Conservation (phyloP, 2,113 vertebrate species). For the Chelonoidis abingdonii region DNA sequence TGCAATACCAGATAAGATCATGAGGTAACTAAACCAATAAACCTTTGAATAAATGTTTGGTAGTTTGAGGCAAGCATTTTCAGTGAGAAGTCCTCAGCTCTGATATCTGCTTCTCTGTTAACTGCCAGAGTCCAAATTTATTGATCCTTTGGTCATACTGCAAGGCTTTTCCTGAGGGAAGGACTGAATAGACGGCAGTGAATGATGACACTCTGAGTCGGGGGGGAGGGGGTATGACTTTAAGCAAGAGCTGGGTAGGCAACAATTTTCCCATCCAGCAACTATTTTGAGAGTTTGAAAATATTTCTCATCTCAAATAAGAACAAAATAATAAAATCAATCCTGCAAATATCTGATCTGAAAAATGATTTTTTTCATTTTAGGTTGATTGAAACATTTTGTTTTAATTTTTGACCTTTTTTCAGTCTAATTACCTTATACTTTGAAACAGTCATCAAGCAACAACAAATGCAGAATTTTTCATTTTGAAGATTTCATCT, state of each 20-base stretch:
- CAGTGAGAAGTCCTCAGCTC: not conserved
- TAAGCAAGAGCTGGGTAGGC: not conserved
- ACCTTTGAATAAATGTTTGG: not conserved
- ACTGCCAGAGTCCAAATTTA: slow-evolving; percentile 24
- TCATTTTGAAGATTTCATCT: not conserved
- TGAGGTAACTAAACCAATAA: not conserved
- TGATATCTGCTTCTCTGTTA: slow-evolving; percentile 33
- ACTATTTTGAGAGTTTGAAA: not conserved
- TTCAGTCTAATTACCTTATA: not conserved
- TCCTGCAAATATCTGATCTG: not conserved
- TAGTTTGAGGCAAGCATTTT: slow-evolving; percentile 1
- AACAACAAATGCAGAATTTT: not conserved
- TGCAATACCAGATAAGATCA: not conserved
- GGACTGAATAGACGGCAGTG: not conserved
- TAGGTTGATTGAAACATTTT: too few species aligned
- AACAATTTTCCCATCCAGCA: not conserved
- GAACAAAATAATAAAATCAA: not conserved
- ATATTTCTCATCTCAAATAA: not conserved
- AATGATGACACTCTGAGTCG: accelerated
- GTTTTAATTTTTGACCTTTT: not conserved
- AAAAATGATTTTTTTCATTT: not conserved
- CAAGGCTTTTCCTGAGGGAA: slow-evolving; percentile 40
- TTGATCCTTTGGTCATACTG: slow-evolving; percentile 34
- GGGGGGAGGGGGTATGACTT: not conserved
- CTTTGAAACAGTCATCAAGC: not conserved